These are phyloP conservation scores for Cassiopea xamachana DNA, from an alignment of 30 jellyfish, hydroid and myxozoan genomes.

Conservation along the genomic window DNA sequence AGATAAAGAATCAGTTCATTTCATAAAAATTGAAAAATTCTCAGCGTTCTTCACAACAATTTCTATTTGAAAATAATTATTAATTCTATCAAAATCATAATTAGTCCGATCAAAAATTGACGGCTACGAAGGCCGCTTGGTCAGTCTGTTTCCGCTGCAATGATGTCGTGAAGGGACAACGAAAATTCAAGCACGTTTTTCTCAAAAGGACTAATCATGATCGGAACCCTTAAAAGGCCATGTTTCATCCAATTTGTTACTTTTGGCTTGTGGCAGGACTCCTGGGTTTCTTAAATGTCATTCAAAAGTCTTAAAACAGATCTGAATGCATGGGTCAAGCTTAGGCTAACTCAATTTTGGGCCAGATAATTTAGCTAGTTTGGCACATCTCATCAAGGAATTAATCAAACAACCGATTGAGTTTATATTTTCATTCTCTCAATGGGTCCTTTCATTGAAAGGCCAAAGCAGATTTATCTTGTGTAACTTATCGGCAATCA, in stretches of 20 bases:
- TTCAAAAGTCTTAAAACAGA: neutral
- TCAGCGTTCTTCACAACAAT: neutral
- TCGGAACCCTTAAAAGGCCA: slow-evolving; percentile 28
- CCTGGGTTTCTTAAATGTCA: slow-evolving; percentile 47
- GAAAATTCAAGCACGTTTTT: neutral
- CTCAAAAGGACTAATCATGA: neutral
- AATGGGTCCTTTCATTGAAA: neutral
- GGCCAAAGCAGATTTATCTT: neutral
- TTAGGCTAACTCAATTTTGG: neutral
- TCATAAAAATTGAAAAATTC: neutral
- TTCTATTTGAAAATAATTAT: neutral
- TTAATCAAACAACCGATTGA: neutral
- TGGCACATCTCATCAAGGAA: neutral
- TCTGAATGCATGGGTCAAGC: neutral
- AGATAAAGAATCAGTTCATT: neutral
- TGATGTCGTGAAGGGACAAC: slow-evolving; percentile 10
- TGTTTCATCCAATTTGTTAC: slow-evolving; percentile 42
- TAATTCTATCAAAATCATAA: neutral
- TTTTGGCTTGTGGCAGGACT: slow-evolving; percentile 42
- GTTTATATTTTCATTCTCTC: neutral
- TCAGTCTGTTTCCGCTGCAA: slow-evolving; percentile 9
- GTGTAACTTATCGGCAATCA: neutral
- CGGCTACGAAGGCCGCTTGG: neutral
- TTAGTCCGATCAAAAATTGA: neutral
- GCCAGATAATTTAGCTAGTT: neutral